A percentile compares a stretch with the other conserved stretches of the same genome.
Conservation (phyloP, 2,113 vertebrate species). For the Peucedramus taeniatus region DNA sequence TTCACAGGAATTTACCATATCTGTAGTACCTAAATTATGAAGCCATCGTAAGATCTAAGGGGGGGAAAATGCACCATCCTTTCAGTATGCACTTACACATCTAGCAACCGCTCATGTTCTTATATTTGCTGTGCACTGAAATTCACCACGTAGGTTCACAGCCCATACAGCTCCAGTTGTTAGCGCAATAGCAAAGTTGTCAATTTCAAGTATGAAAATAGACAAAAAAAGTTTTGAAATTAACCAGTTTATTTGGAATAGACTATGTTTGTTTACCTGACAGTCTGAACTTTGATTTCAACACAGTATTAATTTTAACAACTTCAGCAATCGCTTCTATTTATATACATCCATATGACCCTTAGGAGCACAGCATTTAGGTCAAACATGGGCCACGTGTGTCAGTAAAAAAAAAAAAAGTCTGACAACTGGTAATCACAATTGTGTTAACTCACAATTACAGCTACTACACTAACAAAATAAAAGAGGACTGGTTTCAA, state of each 20-base stretch:
- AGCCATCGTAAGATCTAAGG: neutral
- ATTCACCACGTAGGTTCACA: neutral
- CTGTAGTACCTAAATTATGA: neutral
- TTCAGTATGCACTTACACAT: neutral
- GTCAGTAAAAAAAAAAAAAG: neutral
- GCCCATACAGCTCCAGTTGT: neutral
- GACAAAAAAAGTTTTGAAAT: neutral
- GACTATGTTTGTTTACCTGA: neutral
- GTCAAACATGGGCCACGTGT: fast-evolving
- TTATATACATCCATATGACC: neutral
- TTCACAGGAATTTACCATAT: neutral
- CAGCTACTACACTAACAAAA: neutral
- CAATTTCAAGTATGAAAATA: neutral
- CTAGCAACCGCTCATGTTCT: neutral
- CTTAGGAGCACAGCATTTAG: neutral
- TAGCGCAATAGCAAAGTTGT: neutral
- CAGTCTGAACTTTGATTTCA: neutral
- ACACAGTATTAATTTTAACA: neutral
- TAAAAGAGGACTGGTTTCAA: neutral
- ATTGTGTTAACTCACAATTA: neutral
- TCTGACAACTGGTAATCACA: neutral
- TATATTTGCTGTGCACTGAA: neutral
- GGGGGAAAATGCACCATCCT: neutral
- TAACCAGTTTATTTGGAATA: neutral
- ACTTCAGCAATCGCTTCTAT: neutral